A percentile compares a stretch with the other conserved stretches of the same genome.
These are phyloP conservation scores for Omphaloscelis lunosa DNA, from an alignment of 2,888 invertebrate species.

Conservation along the genomic window DNA sequence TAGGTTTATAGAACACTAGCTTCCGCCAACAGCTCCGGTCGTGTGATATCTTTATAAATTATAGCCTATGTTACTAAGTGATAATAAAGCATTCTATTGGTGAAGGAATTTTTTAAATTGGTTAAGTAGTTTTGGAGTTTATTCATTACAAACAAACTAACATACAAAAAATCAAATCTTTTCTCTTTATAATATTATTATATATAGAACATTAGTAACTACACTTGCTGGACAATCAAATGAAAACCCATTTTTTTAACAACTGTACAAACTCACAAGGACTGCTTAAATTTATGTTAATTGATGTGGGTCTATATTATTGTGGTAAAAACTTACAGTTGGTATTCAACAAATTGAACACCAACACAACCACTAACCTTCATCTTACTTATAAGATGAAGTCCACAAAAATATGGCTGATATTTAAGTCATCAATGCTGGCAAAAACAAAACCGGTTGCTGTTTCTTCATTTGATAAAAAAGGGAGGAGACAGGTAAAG, in stretches of 20 bases:
- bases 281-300: not conserved
- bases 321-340: not conserved
- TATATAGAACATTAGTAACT: not conserved
- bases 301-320: not conserved
- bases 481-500: not conserved
- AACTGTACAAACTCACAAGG: not conserved
- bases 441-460: not conserved
- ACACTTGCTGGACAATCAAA: not conserved
- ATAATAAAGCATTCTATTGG: too few species aligned
- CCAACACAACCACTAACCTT: too few species aligned
- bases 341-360: not conserved
- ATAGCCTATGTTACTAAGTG: too few species aligned
- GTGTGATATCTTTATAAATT: too few species aligned
- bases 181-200: too few species aligned
- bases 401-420: not conserved
- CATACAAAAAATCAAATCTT: too few species aligned
- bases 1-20: not conserved
- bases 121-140: too few species aligned
- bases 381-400: too few species aligned
- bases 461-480: not conserved
- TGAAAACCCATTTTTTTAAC: not conserved
- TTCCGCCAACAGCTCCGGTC: too few species aligned
- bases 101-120: too few species aligned
- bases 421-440: not conserved
- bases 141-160: too few species aligned